These are phyloP conservation scores for Moxostoma hubbsi DNA, from an alignment of 2,797 vertebrate species.

Conservation along the genomic window DNA sequence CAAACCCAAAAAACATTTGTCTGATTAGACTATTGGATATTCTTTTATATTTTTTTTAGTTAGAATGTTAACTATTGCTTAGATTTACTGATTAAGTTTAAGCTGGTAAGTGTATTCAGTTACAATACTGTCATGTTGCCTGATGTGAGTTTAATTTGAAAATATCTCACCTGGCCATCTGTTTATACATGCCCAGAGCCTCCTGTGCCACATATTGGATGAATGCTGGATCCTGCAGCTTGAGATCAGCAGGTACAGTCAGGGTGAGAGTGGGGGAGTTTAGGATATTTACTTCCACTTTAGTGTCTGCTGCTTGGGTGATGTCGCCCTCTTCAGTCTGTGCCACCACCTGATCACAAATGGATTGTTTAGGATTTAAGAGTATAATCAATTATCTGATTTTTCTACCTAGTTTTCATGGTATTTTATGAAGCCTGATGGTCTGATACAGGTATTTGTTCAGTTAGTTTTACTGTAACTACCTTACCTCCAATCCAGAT, in stretches of 20 bases:
- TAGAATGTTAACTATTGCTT: not conserved
- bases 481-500: too few species aligned
- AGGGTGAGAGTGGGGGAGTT: conserved; percentile 80
- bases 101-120: not conserved
- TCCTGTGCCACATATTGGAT: conserved; percentile 82
- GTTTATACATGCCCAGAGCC: conserved; percentile 84
- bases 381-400: not conserved
- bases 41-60: not conserved
- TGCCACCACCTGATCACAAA: conserved; percentile 70
- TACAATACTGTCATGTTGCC: not conserved
- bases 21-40: not conserved
- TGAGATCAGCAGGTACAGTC: conserved; percentile 77
- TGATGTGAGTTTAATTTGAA: not conserved
- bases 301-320: conserved; percentile 67
- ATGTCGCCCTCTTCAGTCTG: conserved; percentile 64
- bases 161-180: conserved; percentile 71
- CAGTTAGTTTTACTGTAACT: not conserved
- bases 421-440: not conserved
- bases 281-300: conserved; percentile 81
- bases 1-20: not conserved
- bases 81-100: not conserved
- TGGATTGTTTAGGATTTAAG: not conserved
- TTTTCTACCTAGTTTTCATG: not conserved
- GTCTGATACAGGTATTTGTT: too few species aligned
- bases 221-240: conserved; percentile 78